These are phyloP conservation scores for Onthophagus taurus DNA, from an alignment of 1,140 invertebrate genomes.

Conservation along the genomic window DNA sequence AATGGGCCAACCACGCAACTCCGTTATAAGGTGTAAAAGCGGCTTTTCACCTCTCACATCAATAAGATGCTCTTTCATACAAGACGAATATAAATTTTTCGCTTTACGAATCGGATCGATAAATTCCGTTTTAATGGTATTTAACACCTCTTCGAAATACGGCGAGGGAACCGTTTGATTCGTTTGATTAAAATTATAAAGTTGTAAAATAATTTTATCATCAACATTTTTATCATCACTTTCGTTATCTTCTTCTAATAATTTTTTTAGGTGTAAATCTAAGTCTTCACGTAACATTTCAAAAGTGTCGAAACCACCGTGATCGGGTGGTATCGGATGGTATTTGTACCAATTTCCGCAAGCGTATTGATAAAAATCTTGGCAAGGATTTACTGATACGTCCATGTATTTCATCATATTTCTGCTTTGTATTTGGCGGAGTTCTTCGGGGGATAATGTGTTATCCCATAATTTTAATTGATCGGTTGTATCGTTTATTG, in stretches of 20 bases:
- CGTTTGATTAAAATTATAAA: conserved; percentile 1
- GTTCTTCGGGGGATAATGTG: conserved; percentile 2
- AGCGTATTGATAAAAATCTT: conserved; percentile 84
- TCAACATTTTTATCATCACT: conserved; percentile 7
- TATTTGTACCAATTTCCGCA: conserved; percentile 79
- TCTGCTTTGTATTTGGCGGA: conserved; percentile 6
- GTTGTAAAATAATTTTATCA: conserved; percentile 7
- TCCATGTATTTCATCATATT: conserved; percentile 54
- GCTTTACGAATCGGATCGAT: conserved; percentile 57
- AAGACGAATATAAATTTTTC: conserved; percentile 72
- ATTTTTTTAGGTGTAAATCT: conserved; percentile 54
- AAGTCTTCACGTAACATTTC: conserved; percentile 71
- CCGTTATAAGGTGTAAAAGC: conserved; percentile 56
- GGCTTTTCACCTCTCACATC: conserved; percentile 53
- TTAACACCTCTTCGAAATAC: conserved; percentile 10
- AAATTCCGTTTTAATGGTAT: conserved; percentile 3
- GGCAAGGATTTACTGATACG: conserved; percentile 64
- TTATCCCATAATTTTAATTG: conserved; percentile 8
- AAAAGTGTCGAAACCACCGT: conserved; percentile 52
- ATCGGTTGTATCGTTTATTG: too few relatives aligned
- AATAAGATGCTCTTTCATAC: conserved; percentile 63
- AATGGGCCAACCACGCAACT: conserved; percentile 80
- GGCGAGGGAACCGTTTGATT: conserved; percentile 6
- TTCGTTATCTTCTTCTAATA: conserved; percentile 47
- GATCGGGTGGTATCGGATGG: conserved; percentile 71